Evolutionary conservation across 2,797 vertebrate species (phyloP), one percentile per base, ranked within the genome.

Genomic region (Gymnocypris eckloni): DNA sequence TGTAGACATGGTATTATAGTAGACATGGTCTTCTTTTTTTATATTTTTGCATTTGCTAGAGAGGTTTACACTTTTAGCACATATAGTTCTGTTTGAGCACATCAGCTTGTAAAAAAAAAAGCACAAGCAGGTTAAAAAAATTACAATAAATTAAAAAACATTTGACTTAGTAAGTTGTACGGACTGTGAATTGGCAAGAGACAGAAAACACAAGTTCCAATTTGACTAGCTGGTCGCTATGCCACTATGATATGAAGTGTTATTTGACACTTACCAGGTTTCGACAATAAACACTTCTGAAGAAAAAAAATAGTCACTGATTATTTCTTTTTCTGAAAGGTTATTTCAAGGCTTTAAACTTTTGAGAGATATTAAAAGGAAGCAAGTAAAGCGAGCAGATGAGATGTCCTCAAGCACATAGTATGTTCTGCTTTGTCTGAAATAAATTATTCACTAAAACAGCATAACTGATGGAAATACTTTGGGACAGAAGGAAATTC

Each of bases 221-320:
- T 78, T n/a, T 78, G 52, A 41, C 52, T 56, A n/a, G 20, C 6
- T 59, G 12, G 75, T 78, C 22, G 33, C 52, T 78, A 59, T 78
- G 75, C 75, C 41, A 78, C 75, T 41, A 59, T 15, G 22, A 13
- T 78, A 22, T 6, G 37, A 41, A 9, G 52, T 41, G 33, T 59
- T n/a, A 41, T 78, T 56, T 77, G 3, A 54, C 56, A 39, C 6
- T 56, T 16, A 16, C 52, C 20, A 56, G 11, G 50, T 37, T 77
- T 77, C 0, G 2, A 13, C 12, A 59, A 41, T 15, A 39, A 59
- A 13, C 52, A 7, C 33, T 41, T 56, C 20, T 41, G 18, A 56
- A 56, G 28, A 15, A 4, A 15, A 66, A 66, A 52, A 33, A 66
- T 4, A 39, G 6, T n/a, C 3, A 39, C 20, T 10, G 12, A 16